Conservation (phyloP, 2,888 invertebrate genomes). For the Melitaea athalia region DNA sequence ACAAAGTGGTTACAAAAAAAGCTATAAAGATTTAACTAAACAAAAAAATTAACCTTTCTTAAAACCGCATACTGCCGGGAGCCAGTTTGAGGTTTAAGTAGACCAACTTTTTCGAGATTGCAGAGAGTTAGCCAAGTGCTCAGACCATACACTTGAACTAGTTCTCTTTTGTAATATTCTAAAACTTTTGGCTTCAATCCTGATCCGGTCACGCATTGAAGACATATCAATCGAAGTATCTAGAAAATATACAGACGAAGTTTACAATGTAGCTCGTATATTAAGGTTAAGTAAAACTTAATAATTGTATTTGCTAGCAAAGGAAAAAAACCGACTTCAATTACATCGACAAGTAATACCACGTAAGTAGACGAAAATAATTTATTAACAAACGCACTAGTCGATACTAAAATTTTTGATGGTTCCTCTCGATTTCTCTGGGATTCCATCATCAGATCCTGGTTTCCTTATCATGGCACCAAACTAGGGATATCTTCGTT, state of each 20-base stretch:
- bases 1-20: neutral
- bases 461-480: too few species aligned
- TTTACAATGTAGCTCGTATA: too few species aligned
- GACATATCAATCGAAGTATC: slow-evolving; percentile 93
- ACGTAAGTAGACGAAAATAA: too few species aligned
- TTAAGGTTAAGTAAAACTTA: too few species aligned
- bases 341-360: too few species aligned
- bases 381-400: too few species aligned
- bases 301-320: too few species aligned
- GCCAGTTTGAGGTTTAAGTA: slow-evolving; percentile 89
- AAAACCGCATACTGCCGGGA: slow-evolving; percentile 88
- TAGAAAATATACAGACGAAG: slow-evolving; percentile 35
- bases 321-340: too few species aligned
- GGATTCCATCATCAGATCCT: too few species aligned
- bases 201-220: slow-evolving; percentile 95
- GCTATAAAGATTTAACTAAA: neutral
- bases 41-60: slow-evolving; percentile 81
- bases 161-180: slow-evolving; percentile 83
- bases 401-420: too few species aligned
- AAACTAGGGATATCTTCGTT: too few species aligned
- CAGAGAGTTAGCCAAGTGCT: slow-evolving; percentile 90
- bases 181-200: slow-evolving; percentile 95
- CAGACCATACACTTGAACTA: slow-evolving; percentile 92
- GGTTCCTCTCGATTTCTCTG: too few species aligned
- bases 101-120: slow-evolving; percentile 93